Conservation (phyloP, 2,797 vertebrate genomes). For the Sebastes trivittatus region DNA sequence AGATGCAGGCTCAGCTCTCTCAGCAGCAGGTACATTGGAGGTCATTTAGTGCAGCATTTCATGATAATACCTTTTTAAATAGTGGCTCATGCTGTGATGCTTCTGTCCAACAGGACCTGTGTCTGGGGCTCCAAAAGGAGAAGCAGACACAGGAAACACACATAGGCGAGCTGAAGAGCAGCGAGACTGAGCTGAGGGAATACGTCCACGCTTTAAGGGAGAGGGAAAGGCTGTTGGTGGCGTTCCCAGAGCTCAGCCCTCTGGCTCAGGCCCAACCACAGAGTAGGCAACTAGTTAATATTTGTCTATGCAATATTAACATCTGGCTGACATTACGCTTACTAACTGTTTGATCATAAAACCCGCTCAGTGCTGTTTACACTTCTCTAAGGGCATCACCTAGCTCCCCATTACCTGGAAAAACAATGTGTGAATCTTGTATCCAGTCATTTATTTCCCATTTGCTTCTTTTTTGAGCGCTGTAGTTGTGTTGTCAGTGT, state of each 20-base stretch:
- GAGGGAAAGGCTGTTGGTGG: slow-evolving; percentile 88
- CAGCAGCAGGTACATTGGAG: slow-evolving; percentile 82
- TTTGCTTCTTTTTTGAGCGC: neutral
- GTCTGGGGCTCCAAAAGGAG: slow-evolving; percentile 76
- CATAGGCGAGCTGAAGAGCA: slow-evolving; percentile 67
- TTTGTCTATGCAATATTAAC: neutral
- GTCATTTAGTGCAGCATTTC: neutral
- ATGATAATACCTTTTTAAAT: neutral
- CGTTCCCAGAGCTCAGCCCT: slow-evolving; percentile 89
- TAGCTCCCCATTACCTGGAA: neutral
- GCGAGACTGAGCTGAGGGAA: slow-evolving; percentile 70
- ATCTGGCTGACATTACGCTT: neutral
- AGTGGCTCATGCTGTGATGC: neutral
- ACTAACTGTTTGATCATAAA: neutral
- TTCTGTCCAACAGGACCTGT: slow-evolving; percentile 76
- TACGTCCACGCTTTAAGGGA: slow-evolving; percentile 74
- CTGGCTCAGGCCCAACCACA: slow-evolving; percentile 75
- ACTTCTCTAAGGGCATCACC: neutral
- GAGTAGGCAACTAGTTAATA: slow-evolving; percentile 78
- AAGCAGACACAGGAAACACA: slow-evolving; percentile 80
- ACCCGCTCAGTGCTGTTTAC: neutral
- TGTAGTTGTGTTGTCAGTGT: neutral
- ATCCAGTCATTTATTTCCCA: neutral
- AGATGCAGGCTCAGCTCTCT: slow-evolving; percentile 67
- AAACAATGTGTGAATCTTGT: neutral